Conservation (phyloP, 2,113 vertebrate genomes). For the Serinus canaria region DNA sequence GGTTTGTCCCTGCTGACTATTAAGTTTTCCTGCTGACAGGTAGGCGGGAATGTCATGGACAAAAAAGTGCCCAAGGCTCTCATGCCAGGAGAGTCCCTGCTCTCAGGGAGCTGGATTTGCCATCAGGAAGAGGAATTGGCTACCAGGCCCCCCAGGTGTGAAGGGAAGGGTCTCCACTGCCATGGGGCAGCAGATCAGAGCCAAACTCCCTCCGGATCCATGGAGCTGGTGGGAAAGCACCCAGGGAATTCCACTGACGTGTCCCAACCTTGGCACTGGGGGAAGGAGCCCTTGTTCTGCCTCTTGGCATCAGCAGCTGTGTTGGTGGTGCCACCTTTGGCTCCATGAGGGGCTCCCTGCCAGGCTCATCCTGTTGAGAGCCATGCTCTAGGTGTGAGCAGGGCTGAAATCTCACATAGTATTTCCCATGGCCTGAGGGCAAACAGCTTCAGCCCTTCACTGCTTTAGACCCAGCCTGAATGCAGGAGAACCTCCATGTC, state of each 20-base stretch:
- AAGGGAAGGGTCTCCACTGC: background rate
- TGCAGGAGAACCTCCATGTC: background rate
- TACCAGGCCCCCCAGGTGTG: rapidly evolving
- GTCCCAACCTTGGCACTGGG: rapidly evolving
- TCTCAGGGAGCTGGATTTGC: background rate
- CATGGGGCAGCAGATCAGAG: background rate
- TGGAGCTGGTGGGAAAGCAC: background rate
- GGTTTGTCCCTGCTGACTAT: background rate
- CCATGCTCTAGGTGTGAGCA: background rate
- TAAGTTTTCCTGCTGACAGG: background rate
- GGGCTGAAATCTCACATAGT: background rate
- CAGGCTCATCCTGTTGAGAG: background rate
- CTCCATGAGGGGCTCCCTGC: background rate
- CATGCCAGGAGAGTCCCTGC: rapidly evolving
- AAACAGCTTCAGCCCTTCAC: background rate
- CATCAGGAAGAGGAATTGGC: rapidly evolving
- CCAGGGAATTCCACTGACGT: rapidly evolving
- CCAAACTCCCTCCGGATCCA: rapidly evolving
- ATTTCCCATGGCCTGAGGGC: background rate
- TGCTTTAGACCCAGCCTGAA: background rate
- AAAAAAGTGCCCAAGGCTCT: background rate
- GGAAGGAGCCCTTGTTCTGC: background rate
- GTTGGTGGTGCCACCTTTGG: background rate
- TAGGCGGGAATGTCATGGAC: rapidly evolving
- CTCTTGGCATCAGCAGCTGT: background rate